Evolutionary conservation across 2,888 invertebrate genomes (phyloP).

Genomic region (Pediacus dermestoides): DNA sequence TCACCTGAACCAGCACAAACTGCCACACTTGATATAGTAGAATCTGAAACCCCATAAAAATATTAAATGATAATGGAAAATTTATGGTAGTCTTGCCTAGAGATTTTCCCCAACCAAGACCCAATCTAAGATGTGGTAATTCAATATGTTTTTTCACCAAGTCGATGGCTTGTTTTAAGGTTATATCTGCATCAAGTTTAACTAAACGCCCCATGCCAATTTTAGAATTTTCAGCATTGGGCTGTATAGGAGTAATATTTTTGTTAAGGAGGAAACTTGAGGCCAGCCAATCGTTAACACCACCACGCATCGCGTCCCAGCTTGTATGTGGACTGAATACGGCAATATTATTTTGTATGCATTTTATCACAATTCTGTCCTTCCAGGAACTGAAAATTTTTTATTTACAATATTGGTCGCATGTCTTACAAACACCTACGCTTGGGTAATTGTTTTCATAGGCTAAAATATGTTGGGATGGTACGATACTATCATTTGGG

Average conservation of each 20-base stretch:
- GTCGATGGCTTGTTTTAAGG: constrained; percentile 61
- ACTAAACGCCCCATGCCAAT: constrained; percentile 58
- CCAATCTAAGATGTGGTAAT: constrained; percentile 69
- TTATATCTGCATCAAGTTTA: constrained; percentile 51
- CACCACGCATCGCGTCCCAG: constrained; percentile 79
- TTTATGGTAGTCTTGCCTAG: no score
- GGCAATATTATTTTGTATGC: constrained; percentile 80
- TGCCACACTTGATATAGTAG: constrained; percentile 61
- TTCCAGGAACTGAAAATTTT: constrained; percentile 67
- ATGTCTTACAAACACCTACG: no score
- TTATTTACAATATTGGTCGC: no score
- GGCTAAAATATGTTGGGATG: constrained; percentile 94
- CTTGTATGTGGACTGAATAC: constrained; percentile 92
- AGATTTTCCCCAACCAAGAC: no score
- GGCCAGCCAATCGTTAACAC: constrained; percentile 93
- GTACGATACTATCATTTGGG: constrained; percentile 84
- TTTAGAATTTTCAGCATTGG: constrained; percentile 44
- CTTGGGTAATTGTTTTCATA: constrained; percentile 75
- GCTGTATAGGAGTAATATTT: constrained; percentile 31
- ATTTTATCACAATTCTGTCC: constrained; percentile 74
- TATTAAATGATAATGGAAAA: no score
- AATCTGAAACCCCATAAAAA: no score
- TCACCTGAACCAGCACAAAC: constrained; percentile 89
- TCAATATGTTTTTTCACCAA: constrained; percentile 68
- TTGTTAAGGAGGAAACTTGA: constrained; percentile 58